Conservation (phyloP, 2,888 invertebrate genomes). For the Bursaphelenchus okinawaensis region DNA sequence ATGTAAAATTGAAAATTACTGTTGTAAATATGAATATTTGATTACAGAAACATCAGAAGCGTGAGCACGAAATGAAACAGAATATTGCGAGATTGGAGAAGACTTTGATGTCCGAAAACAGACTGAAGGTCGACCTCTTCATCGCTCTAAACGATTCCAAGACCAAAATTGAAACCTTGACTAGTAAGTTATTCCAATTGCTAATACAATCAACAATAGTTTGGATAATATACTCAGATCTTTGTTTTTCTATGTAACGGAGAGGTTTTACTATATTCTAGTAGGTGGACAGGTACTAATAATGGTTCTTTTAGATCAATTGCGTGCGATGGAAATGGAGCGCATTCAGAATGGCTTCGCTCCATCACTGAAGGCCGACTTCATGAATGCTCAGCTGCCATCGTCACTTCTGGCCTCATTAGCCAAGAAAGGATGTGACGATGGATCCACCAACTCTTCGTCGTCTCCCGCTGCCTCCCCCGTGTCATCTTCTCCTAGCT, state of each 20-base stretch:
- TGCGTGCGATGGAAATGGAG: not conserved
- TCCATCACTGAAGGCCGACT: not conserved
- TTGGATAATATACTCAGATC: too few species aligned
- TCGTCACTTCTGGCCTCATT: slow-evolving; percentile 13
- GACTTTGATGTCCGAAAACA: slow-evolving; percentile 88
- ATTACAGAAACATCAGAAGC: slow-evolving; percentile 24
- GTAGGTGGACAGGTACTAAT: too few species aligned
- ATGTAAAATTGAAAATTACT: not conserved
- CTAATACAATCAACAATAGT: too few species aligned
- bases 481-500: slow-evolving; percentile 3
- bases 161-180: slow-evolving; percentile 30
- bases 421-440: slow-evolving; percentile 3
- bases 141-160: slow-evolving; percentile 92
- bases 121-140: slow-evolving; percentile 93
- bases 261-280: too few species aligned
- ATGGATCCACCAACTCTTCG: slow-evolving; percentile 1
- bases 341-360: not conserved
- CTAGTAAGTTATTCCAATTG: not conserved
- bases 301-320: not conserved
- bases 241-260: too few species aligned
- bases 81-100: slow-evolving; percentile 85
- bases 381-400: slow-evolving; percentile 6
- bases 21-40: not conserved
- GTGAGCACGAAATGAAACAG: slow-evolving; percentile 68
- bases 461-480: not conserved